These are phyloP conservation scores for Notamacropus eugenii DNA, from an alignment of 2,797 vertebrate genomes.

Conservation along the genomic window DNA sequence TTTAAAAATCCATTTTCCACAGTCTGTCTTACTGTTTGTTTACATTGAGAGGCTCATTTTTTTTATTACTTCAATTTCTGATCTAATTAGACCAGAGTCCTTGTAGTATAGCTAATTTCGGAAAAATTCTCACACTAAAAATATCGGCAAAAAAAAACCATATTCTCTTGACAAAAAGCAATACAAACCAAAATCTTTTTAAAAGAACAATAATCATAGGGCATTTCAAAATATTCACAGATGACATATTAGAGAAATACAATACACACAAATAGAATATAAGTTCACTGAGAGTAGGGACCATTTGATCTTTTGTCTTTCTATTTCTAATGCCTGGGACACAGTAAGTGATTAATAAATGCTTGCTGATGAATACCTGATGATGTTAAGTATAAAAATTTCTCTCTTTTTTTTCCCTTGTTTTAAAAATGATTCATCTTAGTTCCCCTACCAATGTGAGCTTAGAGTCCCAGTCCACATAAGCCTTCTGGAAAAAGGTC, in stretches of 20 bases:
- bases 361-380: neutral
- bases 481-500: neutral
- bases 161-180: neutral
- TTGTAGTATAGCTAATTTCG: neutral
- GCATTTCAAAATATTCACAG: neutral
- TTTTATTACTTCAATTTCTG: slow-evolving; percentile 1
- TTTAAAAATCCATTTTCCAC: slow-evolving; percentile 1
- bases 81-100: neutral
- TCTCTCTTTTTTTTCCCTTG: neutral
- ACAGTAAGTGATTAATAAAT: neutral
- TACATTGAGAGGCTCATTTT: neutral
- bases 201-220: neutral
- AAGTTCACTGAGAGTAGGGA: neutral
- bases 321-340: neutral
- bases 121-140: neutral
- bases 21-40: neutral
- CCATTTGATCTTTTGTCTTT: neutral
- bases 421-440: neutral
- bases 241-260: neutral
- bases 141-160: neutral
- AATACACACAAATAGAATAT: neutral
- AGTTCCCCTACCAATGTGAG: neutral
- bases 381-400: neutral
- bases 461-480: neutral
- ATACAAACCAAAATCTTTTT: neutral